A percentile compares a stretch with the other conserved stretches of the same genome.
Conservation (phyloP, 2,113 vertebrate genomes). For the Murina feae region DNA sequence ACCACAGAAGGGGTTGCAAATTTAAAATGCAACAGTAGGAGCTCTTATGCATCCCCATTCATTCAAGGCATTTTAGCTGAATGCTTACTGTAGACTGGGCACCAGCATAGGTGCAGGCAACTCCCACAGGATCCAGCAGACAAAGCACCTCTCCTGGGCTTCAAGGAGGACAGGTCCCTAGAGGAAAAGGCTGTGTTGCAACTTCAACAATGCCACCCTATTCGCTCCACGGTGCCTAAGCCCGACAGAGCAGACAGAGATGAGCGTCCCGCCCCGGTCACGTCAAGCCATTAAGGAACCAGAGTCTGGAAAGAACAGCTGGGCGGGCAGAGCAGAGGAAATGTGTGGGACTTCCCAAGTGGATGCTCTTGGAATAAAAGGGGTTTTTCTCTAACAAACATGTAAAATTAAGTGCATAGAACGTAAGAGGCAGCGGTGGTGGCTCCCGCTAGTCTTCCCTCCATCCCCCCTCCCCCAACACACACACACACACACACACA, state of each 20-base stretch:
- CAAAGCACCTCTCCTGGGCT: rapidly evolving
- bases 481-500: no score
- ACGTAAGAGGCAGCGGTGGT: background rate
- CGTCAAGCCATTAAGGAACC: background rate
- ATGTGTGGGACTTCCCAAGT: background rate
- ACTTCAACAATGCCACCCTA: background rate
- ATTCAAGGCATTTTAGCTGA: background rate
- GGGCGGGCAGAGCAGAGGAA: background rate
- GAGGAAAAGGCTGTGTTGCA: background rate
- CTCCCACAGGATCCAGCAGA: background rate
- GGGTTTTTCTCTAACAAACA: background rate
- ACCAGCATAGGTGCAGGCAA: background rate
- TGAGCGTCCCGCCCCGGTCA: rapidly evolving
- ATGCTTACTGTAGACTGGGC: background rate
- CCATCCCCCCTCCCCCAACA: no score
- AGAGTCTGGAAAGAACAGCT: background rate
- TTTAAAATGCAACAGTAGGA: slow-evolving; percentile 77
- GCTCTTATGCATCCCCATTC: background rate
- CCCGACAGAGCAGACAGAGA: rapidly evolving
- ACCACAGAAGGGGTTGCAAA: slow-evolving; percentile 66
- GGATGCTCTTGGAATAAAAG: background rate
- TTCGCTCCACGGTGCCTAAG: background rate
- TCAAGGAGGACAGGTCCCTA: background rate
- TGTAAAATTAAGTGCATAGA: background rate
- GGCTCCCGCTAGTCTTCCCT: background rate